Conservation (phyloP, 1,140 invertebrate genomes). For the Epicauta chinensis region DNA sequence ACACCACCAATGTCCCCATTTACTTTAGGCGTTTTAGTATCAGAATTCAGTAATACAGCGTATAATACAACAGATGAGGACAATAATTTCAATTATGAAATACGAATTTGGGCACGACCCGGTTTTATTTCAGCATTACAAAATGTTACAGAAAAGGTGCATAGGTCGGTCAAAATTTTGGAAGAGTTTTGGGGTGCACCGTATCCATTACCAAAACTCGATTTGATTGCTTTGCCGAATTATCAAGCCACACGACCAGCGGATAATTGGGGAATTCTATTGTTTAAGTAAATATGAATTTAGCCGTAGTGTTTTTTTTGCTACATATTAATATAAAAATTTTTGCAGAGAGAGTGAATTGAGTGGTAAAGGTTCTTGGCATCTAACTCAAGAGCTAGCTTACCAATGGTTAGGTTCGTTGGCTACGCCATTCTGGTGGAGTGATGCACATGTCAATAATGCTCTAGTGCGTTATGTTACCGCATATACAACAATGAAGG, state of each 20-base stretch:
- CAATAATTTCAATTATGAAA: conserved; percentile 22
- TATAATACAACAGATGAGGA: conserved; percentile 31
- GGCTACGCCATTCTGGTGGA: conserved; percentile 65
- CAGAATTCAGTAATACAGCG: conserved; percentile 56
- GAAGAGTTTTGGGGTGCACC: conserved; percentile 63
- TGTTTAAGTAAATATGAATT: conserved; percentile 59
- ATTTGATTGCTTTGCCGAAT: conserved; percentile 79
- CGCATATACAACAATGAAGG: conserved; percentile 56
- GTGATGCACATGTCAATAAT: conserved; percentile 62
- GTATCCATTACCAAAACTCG: conserved; percentile 67
- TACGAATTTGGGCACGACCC: conserved; percentile 62
- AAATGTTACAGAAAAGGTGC: conserved; percentile 57
- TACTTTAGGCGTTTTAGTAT: conserved; percentile 74
- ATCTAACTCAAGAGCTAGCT: conserved; percentile 58
- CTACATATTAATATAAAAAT: conserved; percentile 4
- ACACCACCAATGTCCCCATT: conserved; percentile 80
- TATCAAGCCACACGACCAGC: conserved; percentile 62
- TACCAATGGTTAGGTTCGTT: conserved; percentile 72
- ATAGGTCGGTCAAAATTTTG: conserved; percentile 56
- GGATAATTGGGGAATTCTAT: conserved; percentile 69
- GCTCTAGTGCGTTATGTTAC: conserved; percentile 68
- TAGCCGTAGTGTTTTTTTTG: not conserved
- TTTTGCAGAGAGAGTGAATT: conserved; percentile 62
- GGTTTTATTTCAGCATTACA: conserved; percentile 59
- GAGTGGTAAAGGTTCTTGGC: conserved; percentile 50